Evolutionary conservation across 2,797 vertebrate species (phyloP), one percentile per base, ranked within the genome.

Genomic region (Danio albolineatus): DNA sequence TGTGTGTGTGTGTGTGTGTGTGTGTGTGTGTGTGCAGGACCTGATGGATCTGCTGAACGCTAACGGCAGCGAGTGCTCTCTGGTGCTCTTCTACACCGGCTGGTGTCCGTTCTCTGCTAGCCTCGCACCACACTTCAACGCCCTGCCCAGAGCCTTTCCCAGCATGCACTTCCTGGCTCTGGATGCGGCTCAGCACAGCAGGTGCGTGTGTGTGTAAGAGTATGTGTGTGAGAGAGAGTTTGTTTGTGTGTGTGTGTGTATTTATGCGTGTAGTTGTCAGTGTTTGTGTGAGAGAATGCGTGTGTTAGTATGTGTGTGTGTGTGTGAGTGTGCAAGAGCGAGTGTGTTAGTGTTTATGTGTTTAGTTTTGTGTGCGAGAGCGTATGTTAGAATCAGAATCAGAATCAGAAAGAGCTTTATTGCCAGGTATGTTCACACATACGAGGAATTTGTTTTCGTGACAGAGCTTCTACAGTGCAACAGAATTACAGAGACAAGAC

Each of bases 151-250:
- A 66, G 96, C 94, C 0, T 99, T 99, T 91, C 97, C 97, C 67
- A 89, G 91, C 85, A 95, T 99, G 90, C 93, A 94, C 80, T 99
- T 99, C 90, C 86, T 98, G 80, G 98, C 98, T 0, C 86, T 99
- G 84, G 98, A 98, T 86, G 97, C 98, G 0, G 97, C 98, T 13
- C 96, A 98, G 88, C 98, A 98, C 82, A 99, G 97, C 97, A 98
- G 98, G 98, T 98, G 28, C 56, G 46, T 28, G 48, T 13, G 6
- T 1, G 9, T n/a, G n/a, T n/a, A n/a, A 82, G 73, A 6, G 28
- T 0, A 76, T 88, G 21, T 71, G 5, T 0, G 79, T 1, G 7
- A n/a, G 6, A 1, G 9, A 82, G 73, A 6, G 28, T 0, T 76
- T 88, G 21, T 71, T 5, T 0, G 79, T 1, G 7, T 4, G 4